phyloP scores from a whole-genome alignment of 2,888 invertebrate genomes.

The Phanerotoma sp. region DNA sequence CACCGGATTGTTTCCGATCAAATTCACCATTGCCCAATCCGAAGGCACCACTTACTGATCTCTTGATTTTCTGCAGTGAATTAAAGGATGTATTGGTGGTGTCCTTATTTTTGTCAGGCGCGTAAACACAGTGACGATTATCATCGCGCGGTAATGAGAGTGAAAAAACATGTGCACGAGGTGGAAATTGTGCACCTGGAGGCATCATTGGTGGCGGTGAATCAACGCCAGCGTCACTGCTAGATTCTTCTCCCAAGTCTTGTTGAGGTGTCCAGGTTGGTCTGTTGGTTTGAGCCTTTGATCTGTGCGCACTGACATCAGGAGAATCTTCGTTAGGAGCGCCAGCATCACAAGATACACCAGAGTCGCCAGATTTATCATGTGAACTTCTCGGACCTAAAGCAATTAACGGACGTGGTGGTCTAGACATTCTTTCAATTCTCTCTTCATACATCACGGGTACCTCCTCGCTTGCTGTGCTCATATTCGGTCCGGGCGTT shows the following conservation, averaged over 20 bases:
- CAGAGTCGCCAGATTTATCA: conserved; percentile 82
- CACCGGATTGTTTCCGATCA: conserved; percentile 56
- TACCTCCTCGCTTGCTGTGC: conserved; percentile 52
- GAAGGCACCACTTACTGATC: conserved; percentile 68
- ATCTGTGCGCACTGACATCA: conserved; percentile 40
- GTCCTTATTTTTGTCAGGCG: conserved; percentile 59
- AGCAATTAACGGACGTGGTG: conserved; percentile 57
- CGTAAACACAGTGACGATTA: conserved; percentile 47
- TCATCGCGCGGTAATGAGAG: conserved; percentile 73
- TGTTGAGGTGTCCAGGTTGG: conserved; percentile 82
- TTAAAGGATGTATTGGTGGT: conserved; percentile 62
- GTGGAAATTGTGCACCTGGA: conserved; percentile 54
- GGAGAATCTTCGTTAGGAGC: conserved; percentile 58
- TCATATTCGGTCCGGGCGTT: conserved; percentile 54
- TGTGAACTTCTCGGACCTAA: conserved; percentile 60
- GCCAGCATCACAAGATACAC: conserved; percentile 79
- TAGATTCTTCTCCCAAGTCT: conserved; percentile 71
- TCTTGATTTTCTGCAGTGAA: conserved; percentile 70
- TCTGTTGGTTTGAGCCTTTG: conserved; percentile 34
- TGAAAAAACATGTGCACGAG: conserved; percentile 69
- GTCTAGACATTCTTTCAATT: conserved; percentile 61
- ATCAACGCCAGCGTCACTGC: conserved; percentile 52
- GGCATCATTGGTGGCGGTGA: conserved; percentile 47
- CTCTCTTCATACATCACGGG: conserved; percentile 59
- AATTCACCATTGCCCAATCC: conserved; percentile 60